Conservation (phyloP, 1,140 invertebrate species). For the Cyrtorhinus lividipennis region DNA sequence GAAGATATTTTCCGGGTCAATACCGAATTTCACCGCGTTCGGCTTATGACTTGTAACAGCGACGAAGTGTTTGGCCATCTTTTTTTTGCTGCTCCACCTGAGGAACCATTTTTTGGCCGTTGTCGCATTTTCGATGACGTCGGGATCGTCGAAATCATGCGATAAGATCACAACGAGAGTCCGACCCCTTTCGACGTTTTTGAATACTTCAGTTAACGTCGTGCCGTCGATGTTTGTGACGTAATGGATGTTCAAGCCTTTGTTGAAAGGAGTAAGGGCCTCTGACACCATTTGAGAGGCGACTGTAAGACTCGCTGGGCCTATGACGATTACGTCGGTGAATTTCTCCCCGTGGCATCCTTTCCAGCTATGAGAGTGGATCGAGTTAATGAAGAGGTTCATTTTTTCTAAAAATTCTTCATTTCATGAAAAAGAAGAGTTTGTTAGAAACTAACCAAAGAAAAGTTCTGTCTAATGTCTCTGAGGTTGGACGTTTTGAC, state of each 20-base stretch:
- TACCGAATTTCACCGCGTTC: conserved; percentile 94
- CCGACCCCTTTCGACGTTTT: conserved; percentile 81
- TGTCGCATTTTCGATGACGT: conserved; percentile 97
- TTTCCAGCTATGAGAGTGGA: conserved; percentile 57
- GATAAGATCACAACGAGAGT: conserved; percentile 96
- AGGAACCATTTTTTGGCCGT: conserved; percentile 95
- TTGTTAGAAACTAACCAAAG: background rate
- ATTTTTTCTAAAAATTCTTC: conserved; percentile 1
- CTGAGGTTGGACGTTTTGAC: no score
- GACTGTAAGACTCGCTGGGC: conserved; percentile 91
- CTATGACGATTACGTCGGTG: conserved; percentile 97
- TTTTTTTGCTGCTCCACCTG: conserved; percentile 48
- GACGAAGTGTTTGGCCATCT: conserved; percentile 83
- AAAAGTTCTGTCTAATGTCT: no score
- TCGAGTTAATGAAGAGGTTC: conserved; percentile 26
- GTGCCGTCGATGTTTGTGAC: conserved; percentile 99
- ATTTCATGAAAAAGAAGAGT: background rate
- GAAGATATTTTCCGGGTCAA: conserved; percentile 96
- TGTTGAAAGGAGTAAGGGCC: conserved; percentile 79
- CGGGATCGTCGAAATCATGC: conserved; percentile 98
- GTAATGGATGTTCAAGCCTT: conserved; percentile 75
- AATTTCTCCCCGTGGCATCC: conserved; percentile 91
- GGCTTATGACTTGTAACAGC: conserved; percentile 88
- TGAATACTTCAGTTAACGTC: conserved; percentile 86
- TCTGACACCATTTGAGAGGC: conserved; percentile 98